Conservation (phyloP, 53 echinoderm and acorn worm species). For the Paracentrotus lividus region DNA sequence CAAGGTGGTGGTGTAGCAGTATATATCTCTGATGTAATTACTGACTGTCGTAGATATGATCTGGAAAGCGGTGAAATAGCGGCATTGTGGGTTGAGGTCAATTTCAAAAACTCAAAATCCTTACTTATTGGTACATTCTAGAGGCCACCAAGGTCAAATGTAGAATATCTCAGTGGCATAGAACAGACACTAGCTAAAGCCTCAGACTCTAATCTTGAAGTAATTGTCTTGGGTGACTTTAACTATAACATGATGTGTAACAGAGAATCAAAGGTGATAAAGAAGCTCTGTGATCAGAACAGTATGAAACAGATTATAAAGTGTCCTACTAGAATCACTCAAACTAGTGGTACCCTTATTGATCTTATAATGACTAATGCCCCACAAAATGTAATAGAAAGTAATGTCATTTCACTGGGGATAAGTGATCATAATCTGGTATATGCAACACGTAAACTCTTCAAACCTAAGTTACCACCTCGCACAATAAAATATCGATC, state of each 20-base stretch:
- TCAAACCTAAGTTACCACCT: not conserved
- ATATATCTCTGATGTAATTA: no score
- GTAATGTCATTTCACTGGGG: not conserved
- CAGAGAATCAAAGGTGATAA: not conserved
- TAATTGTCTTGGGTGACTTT: not conserved
- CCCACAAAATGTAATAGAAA: not conserved
- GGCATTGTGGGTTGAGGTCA: not conserved
- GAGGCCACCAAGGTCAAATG: not conserved
- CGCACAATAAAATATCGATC: not conserved
- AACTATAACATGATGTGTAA: not conserved
- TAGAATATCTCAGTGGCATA: not conserved
- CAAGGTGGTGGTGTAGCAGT: no score
- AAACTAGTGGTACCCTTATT: not conserved
- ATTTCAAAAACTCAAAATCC: not conserved
- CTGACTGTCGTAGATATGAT: not conserved
- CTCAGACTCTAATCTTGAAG: not conserved
- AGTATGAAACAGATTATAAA: not conserved
- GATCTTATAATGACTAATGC: not conserved
- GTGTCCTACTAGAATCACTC: not conserved
- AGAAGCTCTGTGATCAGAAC: not conserved
- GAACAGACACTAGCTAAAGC: not conserved
- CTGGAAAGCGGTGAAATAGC: not conserved
- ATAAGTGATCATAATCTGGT: not conserved
- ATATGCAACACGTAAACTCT: not conserved
- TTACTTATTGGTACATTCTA: not conserved